Evolutionary conservation across 2,888 invertebrate species (phyloP).

Genomic region (Coleophora deauratella): DNA sequence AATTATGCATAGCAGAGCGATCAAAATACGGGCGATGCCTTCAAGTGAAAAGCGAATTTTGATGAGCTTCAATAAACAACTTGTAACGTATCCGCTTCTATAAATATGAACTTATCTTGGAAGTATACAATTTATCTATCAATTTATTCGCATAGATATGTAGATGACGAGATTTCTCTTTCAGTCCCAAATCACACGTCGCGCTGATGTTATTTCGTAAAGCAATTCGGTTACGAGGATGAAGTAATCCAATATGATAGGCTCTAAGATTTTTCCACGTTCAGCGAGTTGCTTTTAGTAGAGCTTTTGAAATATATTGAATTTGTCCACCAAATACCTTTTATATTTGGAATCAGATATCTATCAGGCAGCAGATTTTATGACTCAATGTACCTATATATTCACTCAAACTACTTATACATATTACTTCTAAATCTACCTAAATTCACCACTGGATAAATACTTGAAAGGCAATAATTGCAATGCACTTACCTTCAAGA

Average conservation of each 20-base stretch:
- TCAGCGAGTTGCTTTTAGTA: slow-evolving; percentile 30
- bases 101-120: no score
- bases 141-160: slow-evolving; percentile 4
- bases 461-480: neutral
- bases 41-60: slow-evolving; percentile 19
- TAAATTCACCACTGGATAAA: neutral
- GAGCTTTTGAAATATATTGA: slow-evolving; percentile 37
- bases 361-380: neutral
- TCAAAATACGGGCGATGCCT: slow-evolving; percentile 28
- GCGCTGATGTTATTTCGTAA: neutral
- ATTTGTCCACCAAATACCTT: slow-evolving; percentile 34
- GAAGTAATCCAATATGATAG: slow-evolving; percentile 22
- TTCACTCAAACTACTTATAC: no score
- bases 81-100: slow-evolving; percentile 5
- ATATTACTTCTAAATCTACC: no score
- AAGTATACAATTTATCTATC: neutral
- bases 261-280: slow-evolving; percentile 18
- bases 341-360: neutral
- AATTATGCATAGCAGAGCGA: slow-evolving; percentile 50
- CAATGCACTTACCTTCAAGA: neutral
- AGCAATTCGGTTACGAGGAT: slow-evolving; percentile 2
- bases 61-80: slow-evolving; percentile 18
- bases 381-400: no score
- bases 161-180: no score
- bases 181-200: no score